A percentile compares a stretch with the other conserved stretches of the same genome.
These are phyloP conservation scores for Cirrhinus molitorella DNA, from an alignment of 2,797 vertebrate genomes.

Conservation along the genomic window DNA sequence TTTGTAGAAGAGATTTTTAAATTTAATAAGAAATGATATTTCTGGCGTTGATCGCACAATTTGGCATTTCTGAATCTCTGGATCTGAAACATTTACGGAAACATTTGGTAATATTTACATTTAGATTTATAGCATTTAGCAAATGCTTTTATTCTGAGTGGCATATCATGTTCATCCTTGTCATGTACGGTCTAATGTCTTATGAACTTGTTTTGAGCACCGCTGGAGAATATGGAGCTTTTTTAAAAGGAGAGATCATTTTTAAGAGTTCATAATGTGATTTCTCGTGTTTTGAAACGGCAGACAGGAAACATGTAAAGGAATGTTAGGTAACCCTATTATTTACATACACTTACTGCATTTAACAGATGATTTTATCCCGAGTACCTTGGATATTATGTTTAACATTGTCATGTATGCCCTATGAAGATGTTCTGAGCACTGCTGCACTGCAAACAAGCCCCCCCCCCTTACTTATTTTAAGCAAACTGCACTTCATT, in stretches of 20 bases:
- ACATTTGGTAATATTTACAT: not conserved
- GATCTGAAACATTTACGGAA: not conserved
- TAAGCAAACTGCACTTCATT: too few species aligned
- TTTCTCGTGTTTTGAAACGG: too few species aligned
- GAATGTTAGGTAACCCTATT: not conserved
- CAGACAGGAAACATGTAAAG: too few species aligned
- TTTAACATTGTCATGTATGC: not conserved
- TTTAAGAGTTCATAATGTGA: not conserved
- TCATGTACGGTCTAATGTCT: too few species aligned
- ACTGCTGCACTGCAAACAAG: too few species aligned
- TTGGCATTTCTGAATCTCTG: not conserved
- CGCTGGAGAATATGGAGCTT: not conserved
- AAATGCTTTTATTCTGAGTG: not conserved
- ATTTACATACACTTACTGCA: not conserved
- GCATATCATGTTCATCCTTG: not conserved
- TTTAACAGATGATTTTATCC: not conserved
- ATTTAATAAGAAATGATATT: not conserved
- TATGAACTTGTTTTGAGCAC: not conserved
- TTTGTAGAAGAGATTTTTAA: not conserved
- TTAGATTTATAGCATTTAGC: not conserved
- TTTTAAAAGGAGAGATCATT: not conserved
- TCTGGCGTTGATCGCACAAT: too few species aligned
- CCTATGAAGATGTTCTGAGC: not conserved
- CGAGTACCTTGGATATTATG: not conserved
- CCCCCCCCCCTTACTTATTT: too few species aligned